Percentiles rank a stretch among this genome's conserved stretches.
phyloP scores from a whole-genome alignment of 2,888 invertebrate genomes.

The Microctonus hyperodae region DNA sequence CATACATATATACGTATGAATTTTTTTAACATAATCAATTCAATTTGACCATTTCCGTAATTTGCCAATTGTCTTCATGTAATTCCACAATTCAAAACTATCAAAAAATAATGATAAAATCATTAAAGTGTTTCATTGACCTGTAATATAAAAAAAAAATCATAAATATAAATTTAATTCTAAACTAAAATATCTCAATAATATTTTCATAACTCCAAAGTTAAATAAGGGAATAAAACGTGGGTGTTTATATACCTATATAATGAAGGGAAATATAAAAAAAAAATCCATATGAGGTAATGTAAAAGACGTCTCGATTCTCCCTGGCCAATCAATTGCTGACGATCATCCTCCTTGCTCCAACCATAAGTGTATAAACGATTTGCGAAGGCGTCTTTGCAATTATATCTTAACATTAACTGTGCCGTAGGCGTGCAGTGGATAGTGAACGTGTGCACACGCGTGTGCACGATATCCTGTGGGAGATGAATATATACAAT shows the following conservation, averaged over 20 bases:
- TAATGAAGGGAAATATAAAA: neutral
- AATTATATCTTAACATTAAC: constrained; percentile 16
- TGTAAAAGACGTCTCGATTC: constrained; percentile 18
- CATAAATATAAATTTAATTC: too few relatives aligned
- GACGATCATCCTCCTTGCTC: neutral
- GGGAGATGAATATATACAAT: constrained; percentile 6
- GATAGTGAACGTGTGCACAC: neutral
- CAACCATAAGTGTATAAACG: constrained; percentile 21
- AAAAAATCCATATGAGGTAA: constrained; percentile 25
- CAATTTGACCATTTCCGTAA: too few relatives aligned
- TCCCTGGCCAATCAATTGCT: constrained; percentile 19
- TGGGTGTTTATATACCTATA: too few relatives aligned
- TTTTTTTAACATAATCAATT: neutral
- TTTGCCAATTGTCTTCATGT: too few relatives aligned
- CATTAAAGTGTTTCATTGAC: too few relatives aligned
- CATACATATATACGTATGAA: neutral
- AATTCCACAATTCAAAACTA: too few relatives aligned
- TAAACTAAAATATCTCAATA: neutral
- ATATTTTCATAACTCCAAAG: neutral
- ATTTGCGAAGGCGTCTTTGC: constrained; percentile 30
- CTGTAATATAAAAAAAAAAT: too few relatives aligned
- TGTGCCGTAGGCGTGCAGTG: constrained; percentile 9
- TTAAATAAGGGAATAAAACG: neutral
- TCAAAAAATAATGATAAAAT: too few relatives aligned
- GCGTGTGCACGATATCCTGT: neutral